Evolutionary conservation across 2,888 invertebrate species (phyloP).

Genomic region (Watsonalla cultraria): DNA sequence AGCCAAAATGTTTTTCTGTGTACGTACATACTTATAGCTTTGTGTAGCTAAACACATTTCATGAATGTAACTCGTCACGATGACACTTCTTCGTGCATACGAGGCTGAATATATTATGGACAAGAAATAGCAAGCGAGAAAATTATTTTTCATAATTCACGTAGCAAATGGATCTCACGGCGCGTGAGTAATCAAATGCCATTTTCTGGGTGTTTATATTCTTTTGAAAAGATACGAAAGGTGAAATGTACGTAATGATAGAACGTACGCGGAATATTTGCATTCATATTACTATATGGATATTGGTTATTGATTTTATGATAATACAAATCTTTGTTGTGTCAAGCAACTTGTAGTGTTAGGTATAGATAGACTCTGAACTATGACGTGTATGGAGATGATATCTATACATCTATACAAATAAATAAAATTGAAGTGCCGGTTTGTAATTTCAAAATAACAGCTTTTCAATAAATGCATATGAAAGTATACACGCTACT

Average conservation of each 20-base stretch:
- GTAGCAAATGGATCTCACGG: slow-evolving; percentile 17
- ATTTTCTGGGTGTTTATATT: slow-evolving; percentile 33
- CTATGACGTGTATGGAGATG: too few species aligned
- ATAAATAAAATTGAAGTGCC: too few species aligned
- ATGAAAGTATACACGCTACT: too few species aligned
- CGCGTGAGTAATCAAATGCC: slow-evolving; percentile 36
- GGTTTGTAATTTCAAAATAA: too few species aligned
- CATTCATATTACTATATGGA: slow-evolving; percentile 34
- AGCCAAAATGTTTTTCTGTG: too few species aligned
- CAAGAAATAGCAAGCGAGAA: slow-evolving; percentile 9
- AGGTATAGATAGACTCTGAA: neutral
- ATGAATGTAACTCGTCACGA: neutral
- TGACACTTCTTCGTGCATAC: neutral
- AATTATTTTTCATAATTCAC: slow-evolving; percentile 10
- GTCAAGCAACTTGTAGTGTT: slow-evolving; percentile 5
- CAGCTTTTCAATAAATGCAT: too few species aligned
- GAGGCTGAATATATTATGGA: neutral
- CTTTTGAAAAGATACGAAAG: slow-evolving; percentile 36
- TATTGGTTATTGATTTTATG: slow-evolving; percentile 48
- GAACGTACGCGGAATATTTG: slow-evolving; percentile 12
- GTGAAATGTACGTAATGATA: slow-evolving; percentile 21
- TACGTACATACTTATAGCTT: too few species aligned
- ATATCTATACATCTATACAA: too few species aligned
- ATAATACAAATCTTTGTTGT: slow-evolving; percentile 22
- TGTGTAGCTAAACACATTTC: too few species aligned